Conservation (phyloP, 2,888 invertebrate genomes). For the Drosophila gaucha region DNA sequence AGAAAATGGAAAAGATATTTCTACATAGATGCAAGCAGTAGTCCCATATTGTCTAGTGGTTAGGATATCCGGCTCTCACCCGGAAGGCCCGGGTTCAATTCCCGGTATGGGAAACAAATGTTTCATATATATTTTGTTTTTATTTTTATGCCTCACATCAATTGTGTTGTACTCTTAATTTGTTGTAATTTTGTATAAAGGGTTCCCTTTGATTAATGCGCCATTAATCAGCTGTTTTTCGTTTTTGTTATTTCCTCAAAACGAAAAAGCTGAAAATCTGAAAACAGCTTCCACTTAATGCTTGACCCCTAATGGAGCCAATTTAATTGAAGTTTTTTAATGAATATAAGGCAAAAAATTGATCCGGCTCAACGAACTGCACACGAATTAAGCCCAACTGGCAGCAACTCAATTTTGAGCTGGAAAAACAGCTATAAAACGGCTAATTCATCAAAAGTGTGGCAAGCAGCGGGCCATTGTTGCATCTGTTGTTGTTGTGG, state of each 20-base stretch:
- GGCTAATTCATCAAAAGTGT: constrained; percentile 76
- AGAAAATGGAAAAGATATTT: neutral
- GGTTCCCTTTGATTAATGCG: constrained; percentile 35
- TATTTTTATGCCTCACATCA: constrained; percentile 2
- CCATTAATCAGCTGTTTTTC: constrained; percentile 32
- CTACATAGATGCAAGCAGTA: neutral
- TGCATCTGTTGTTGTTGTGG: constrained; percentile 24
- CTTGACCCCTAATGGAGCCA: constrained; percentile 45
- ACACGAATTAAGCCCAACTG: constrained; percentile 40
- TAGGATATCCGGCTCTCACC: constrained; percentile 85
- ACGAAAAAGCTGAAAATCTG: constrained; percentile 20
- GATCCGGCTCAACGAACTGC: constrained; percentile 71
- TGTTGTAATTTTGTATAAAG: constrained; percentile 17
- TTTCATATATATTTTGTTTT: constrained; percentile 83
- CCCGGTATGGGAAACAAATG: constrained; percentile 93
- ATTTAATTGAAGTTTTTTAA: constrained; percentile 48
- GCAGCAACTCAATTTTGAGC: constrained; percentile 59
- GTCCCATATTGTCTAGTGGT: constrained; percentile 85
- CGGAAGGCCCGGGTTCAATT: constrained; percentile 92
- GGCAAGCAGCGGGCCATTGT: constrained; percentile 60
- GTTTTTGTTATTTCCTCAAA: neutral
- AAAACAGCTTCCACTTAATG: constrained; percentile 22
- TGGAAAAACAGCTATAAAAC: constrained; percentile 38
- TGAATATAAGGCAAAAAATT: constrained; percentile 39
- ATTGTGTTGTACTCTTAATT: constrained; percentile 16